phyloP scores from a whole-genome alignment of 2,888 invertebrate genomes.

The Adineta ricciae region DNA sequence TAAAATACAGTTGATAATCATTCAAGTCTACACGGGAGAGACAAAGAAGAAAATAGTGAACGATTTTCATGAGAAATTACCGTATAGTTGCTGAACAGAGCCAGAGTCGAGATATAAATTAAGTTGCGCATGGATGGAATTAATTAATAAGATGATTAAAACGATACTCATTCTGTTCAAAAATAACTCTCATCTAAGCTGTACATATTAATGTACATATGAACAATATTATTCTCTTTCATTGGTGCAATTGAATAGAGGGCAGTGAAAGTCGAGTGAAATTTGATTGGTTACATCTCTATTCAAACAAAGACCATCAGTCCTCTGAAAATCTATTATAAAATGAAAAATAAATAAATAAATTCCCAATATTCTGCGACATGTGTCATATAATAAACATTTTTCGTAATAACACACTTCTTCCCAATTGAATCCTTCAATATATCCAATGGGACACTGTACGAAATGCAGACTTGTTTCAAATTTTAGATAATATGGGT shows the following conservation, averaged over 20 bases:
- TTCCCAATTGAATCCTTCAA: too few relatives aligned
- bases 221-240: neutral
- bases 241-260: neutral
- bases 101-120: neutral
- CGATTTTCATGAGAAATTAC: neutral
- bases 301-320: neutral
- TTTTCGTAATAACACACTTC: neutral
- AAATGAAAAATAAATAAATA: neutral
- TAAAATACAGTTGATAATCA: neutral
- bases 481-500: slow-evolving; percentile 61
- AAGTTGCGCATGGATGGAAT: neutral
- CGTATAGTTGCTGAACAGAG: neutral
- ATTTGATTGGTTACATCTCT: neutral
- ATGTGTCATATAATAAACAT: neutral
- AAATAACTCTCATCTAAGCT: neutral
- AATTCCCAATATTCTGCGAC: neutral
- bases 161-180: neutral
- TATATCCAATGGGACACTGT: neutral
- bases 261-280: neutral
- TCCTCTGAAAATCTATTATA: neutral
- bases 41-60: neutral
- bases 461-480: neutral
- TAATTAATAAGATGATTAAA: neutral
- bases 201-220: neutral
- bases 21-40: neutral